Conservation (phyloP, 2,888 invertebrate species). For the Boloria euphrosyne region DNA sequence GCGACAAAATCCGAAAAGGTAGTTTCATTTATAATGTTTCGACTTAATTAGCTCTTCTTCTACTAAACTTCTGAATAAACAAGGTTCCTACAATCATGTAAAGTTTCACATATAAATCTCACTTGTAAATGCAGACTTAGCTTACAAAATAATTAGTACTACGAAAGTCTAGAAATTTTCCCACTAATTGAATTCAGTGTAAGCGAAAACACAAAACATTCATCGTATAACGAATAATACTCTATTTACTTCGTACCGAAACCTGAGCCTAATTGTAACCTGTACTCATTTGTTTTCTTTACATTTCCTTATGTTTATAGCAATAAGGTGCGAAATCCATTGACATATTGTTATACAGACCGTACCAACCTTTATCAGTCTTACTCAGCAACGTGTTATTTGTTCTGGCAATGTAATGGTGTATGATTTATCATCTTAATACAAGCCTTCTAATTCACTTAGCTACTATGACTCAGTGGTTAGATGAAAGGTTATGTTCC, state of each 20-base stretch:
- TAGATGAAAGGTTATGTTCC: neutral
- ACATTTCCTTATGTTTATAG: neutral
- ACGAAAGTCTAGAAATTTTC: neutral
- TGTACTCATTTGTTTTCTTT: constrained; percentile 27
- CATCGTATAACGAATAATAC: constrained; percentile 19
- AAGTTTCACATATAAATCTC: too few species aligned
- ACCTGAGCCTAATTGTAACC: constrained; percentile 33
- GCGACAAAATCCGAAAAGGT: too few species aligned
- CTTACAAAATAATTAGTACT: neutral
- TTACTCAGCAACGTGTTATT: constrained; percentile 25
- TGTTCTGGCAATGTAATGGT: constrained; percentile 25
- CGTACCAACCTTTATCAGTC: constrained; percentile 22
- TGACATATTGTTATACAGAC: neutral
- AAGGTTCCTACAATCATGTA: too few species aligned
- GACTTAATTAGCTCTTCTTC: too few species aligned
- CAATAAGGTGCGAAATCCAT: constrained; percentile 11
- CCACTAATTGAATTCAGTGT: constrained; percentile 13
- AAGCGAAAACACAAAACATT: constrained; percentile 15
- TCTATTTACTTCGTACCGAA: constrained; percentile 24
- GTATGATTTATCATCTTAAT: constrained; percentile 26
- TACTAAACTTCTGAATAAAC: too few species aligned
- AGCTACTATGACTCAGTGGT: constrained; percentile 7
- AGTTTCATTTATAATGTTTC: too few species aligned
- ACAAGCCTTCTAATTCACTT: constrained; percentile 17
- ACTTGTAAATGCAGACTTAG: too few species aligned